A percentile compares a stretch with the other conserved stretches of the same genome.
phyloP scores from a whole-genome alignment of 2,113 vertebrate genomes.

The Urocolius indicus region DNA sequence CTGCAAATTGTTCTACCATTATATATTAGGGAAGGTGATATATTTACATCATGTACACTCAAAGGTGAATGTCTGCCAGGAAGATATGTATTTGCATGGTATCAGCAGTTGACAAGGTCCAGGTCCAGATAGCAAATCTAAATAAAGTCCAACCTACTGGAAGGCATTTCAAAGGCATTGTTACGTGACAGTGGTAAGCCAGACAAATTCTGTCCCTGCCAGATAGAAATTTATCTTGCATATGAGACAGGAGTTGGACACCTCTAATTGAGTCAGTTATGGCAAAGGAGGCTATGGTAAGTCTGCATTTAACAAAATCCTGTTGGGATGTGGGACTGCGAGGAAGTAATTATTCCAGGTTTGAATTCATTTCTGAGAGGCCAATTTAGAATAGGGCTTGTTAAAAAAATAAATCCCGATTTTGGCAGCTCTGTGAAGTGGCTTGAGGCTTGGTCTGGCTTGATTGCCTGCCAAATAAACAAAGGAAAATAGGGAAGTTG shows the following conservation, averaged over 20 bases:
- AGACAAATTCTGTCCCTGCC: neutral
- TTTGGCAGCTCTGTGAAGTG: conserved; percentile 7
- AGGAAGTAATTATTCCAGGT: neutral
- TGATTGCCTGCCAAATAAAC: neutral
- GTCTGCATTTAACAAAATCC: neutral
- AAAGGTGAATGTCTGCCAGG: neutral
- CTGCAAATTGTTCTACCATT: neutral
- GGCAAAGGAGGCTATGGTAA: neutral
- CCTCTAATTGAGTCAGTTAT: neutral
- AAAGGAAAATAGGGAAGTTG: neutral
- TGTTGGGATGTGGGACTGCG: neutral
- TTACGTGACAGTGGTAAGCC: neutral
- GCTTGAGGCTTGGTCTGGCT: neutral
- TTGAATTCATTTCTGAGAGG: neutral
- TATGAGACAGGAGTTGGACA: neutral
- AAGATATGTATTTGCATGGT: neutral
- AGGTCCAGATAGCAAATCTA: neutral
- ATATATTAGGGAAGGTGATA: neutral
- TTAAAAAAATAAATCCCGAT: neutral
- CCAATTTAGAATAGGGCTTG: neutral
- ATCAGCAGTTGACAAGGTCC: neutral
- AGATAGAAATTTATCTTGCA: neutral
- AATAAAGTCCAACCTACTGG: neutral
- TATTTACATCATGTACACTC: neutral
- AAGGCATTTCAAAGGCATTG: neutral